A percentile compares a stretch with the other conserved stretches of the same genome.
Conservation (phyloP, 2,797 vertebrate genomes). For the Hydrolagus colliei region DNA sequence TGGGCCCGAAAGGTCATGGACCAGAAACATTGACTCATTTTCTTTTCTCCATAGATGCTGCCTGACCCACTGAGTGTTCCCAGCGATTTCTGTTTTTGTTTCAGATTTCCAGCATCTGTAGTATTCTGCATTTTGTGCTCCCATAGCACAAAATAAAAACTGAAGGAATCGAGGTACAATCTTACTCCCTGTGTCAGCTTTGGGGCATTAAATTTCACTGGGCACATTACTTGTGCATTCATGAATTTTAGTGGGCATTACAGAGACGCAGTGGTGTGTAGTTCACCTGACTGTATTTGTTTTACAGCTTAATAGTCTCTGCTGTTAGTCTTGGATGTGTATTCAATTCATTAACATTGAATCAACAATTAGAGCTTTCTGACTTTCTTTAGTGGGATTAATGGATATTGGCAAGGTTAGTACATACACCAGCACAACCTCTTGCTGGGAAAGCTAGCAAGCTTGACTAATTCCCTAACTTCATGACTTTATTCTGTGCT, state of each 20-base stretch:
- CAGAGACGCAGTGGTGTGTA: slow-evolving; percentile 28
- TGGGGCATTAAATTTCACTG: slow-evolving; percentile 2
- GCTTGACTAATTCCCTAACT: slow-evolving; percentile 67
- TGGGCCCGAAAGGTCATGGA: too few relatives aligned
- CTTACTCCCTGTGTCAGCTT: not conserved
- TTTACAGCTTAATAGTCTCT: slow-evolving; percentile 54
- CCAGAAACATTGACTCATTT: too few relatives aligned
- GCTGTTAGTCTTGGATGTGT: slow-evolving; percentile 54
- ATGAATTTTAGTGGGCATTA: slow-evolving; percentile 30
- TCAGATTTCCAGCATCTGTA: too few relatives aligned
- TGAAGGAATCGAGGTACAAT: not conserved
- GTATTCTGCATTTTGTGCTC: too few relatives aligned
- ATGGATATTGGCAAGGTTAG: slow-evolving; percentile 60
- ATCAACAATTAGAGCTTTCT: slow-evolving; percentile 60
- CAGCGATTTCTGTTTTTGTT: too few relatives aligned
- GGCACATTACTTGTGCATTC: slow-evolving; percentile 13
- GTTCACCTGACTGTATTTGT: slow-evolving; percentile 49
- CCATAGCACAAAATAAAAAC: not conserved
- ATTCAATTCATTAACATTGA: slow-evolving; percentile 65
- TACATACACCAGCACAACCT: slow-evolving; percentile 56
- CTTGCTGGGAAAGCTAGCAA: slow-evolving; percentile 60
- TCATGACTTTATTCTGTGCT: slow-evolving; percentile 64
- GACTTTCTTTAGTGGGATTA: slow-evolving; percentile 58
- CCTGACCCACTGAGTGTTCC: too few relatives aligned
- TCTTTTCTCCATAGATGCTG: too few relatives aligned